Evolutionary conservation across 2,113 vertebrate genomes (phyloP).

Genomic region (Mobula hypostoma): DNA sequence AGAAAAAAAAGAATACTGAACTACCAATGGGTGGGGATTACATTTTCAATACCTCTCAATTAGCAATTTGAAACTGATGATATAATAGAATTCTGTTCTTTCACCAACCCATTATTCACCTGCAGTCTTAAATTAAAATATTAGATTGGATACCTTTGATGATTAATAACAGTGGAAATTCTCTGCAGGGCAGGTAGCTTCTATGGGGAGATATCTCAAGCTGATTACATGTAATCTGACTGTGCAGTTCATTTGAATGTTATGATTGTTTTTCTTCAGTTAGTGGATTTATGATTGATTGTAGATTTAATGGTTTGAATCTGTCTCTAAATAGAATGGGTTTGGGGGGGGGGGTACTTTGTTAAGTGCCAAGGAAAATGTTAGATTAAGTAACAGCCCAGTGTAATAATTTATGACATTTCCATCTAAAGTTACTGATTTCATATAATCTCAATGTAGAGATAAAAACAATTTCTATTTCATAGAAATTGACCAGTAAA

Average conservation of each 20-base stretch:
- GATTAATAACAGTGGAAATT: not conserved
- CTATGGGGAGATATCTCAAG: too few relatives aligned
- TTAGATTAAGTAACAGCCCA: too few relatives aligned
- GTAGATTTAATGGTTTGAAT: not conserved
- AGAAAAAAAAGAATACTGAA: not conserved
- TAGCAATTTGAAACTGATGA: not conserved
- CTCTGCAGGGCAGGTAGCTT: too few relatives aligned
- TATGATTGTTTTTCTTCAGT: not conserved
- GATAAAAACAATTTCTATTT: not conserved
- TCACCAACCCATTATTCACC: not conserved
- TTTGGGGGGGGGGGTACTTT: not conserved
- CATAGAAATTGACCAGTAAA: not conserved
- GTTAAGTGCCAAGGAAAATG: too few relatives aligned
- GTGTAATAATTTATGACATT: too few relatives aligned
- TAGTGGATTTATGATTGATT: not conserved
- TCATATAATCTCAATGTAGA: not conserved
- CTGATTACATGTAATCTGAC: not conserved
- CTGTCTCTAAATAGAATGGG: not conserved
- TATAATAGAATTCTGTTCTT: not conserved
- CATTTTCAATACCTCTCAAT: not conserved
- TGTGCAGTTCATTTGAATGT: not conserved
- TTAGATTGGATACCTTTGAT: not conserved
- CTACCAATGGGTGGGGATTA: not conserved
- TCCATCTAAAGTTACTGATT: not conserved
- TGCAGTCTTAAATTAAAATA: not conserved